Evolutionary conservation across 2,888 invertebrate genomes (phyloP), one percentile per base, ranked within the genome.

Genomic region (Drosophila yooni): DNA sequence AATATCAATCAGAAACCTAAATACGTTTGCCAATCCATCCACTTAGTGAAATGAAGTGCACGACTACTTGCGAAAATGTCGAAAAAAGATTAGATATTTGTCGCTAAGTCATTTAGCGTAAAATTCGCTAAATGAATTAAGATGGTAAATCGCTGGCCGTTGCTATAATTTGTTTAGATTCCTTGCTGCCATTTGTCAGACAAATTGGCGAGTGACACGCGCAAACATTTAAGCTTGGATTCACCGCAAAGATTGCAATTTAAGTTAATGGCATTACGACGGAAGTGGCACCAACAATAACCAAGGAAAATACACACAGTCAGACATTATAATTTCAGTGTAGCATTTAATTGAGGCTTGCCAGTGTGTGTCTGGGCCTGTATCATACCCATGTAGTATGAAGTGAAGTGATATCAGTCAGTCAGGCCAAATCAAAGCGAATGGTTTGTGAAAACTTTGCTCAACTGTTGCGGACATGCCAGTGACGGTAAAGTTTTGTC

Each of bases 401-500:
- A n/a, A n/a, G n/a, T n/a, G n/a, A n/a, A n/a, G n/a, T n/a, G n/a
- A n/a, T n/a, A n/a, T n/a, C 40, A 46, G 29, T 33, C 40, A 53
- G 50, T 59, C 36, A 29, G 56, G 34, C 10, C 21, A 56, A 38
- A 64, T 38, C 63, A 64, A 53, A 71, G 48, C 70, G 74, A 72
- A 88, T 73, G 78, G 88, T 73, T 84, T 59, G 50, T 52, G 62
- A 76, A 88, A 65, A 77, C 83, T 79, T 86, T 70, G 61, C 33
- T 72, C 88, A 88, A 88, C 87, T 86, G 75, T 78, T 86, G 89
- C 89, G 74, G 84, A 81, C 84, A 85, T 89, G 88, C 82, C 79
- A 89, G 79, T 75, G 74, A 69, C 81, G 83, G 73, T 48, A 27
- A 62, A 85, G 73, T 70, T 70, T 81, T 56, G 27, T 72, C 77